Conservation (phyloP, 2,888 invertebrate genomes). For the Mythimna lalbum region DNA sequence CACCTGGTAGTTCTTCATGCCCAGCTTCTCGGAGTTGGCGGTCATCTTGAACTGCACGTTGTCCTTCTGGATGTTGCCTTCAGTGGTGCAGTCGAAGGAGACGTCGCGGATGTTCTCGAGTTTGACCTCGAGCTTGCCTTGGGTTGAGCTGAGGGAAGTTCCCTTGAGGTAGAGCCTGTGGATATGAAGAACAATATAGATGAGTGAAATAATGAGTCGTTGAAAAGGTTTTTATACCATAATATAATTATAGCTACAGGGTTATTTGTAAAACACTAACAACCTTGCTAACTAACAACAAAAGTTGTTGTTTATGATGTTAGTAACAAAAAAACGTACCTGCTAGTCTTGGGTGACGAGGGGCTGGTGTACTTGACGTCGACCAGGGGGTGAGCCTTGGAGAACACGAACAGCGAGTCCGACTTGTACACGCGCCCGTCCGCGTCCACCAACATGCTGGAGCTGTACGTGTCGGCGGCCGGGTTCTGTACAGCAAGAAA, state of each 20-base stretch:
- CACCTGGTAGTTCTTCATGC: conserved; percentile 92
- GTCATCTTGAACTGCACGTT: conserved; percentile 91
- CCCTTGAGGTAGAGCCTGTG: conserved; percentile 82
- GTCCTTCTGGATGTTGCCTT: conserved; percentile 91
- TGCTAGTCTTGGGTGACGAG: conserved; percentile 75
- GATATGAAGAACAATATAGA: not conserved
- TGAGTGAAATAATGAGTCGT: too few species aligned
- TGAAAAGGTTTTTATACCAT: too few species aligned
- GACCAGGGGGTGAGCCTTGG: conserved; percentile 89
- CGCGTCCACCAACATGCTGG: conserved; percentile 83
- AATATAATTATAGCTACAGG: too few species aligned
- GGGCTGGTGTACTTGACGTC: conserved; percentile 91
- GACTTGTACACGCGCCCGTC: conserved; percentile 91
- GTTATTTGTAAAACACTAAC: too few species aligned
- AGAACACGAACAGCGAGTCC: conserved; percentile 88
- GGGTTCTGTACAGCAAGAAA: conserved; percentile 72
- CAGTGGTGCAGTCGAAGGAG: conserved; percentile 88
- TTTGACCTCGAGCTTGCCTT: conserved; percentile 90
- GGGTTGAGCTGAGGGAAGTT: conserved; percentile 87
- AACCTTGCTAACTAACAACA: too few species aligned
- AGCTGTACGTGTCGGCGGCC: conserved; percentile 79
- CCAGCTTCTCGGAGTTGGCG: conserved; percentile 92
- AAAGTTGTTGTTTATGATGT: too few species aligned
- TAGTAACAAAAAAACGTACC: conserved; percentile 67
- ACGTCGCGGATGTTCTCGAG: conserved; percentile 89